Evolutionary conservation across 1,140 invertebrate species (phyloP).

Genomic region (Mizuhopecten yessoensis): DNA sequence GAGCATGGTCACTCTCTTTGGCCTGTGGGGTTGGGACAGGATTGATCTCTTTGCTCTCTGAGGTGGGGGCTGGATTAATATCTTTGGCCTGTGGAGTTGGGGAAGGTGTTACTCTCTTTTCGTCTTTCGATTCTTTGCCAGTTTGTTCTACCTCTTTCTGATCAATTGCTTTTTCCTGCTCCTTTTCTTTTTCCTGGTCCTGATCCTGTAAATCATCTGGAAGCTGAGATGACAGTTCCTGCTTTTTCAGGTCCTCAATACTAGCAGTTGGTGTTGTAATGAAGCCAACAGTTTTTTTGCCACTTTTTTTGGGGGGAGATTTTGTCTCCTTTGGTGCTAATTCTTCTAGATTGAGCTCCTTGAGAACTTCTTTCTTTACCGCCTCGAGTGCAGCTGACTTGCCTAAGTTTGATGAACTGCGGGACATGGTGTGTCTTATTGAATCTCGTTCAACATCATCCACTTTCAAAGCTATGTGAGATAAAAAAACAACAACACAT

Average conservation of each 20-base stretch:
- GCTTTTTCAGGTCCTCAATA: not conserved
- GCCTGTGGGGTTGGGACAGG: not conserved
- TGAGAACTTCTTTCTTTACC: not conserved
- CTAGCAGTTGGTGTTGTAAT: not conserved
- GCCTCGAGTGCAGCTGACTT: not conserved
- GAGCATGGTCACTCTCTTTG: not conserved
- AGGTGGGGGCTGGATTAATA: not conserved
- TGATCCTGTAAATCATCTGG: not conserved
- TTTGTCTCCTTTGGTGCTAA: not conserved
- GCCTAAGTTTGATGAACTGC: slow-evolving; percentile 4
- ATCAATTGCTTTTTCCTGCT: not conserved
- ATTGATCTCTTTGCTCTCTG: not conserved
- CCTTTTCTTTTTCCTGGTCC: not conserved
- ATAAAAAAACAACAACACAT: not conserved
- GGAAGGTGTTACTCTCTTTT: not conserved
- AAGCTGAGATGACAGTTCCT: not conserved
- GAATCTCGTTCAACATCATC: not conserved
- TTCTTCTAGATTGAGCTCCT: not conserved
- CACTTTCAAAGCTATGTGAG: not conserved
- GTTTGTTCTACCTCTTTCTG: not conserved
- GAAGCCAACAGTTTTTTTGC: not conserved
- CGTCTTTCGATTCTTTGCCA: not conserved
- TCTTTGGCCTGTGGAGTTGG: not conserved
- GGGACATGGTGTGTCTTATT: not conserved
- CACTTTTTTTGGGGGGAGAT: not conserved